phyloP scores from a whole-genome alignment of 1,140 invertebrate genomes.

The Cyphomyrmex costatus region DNA sequence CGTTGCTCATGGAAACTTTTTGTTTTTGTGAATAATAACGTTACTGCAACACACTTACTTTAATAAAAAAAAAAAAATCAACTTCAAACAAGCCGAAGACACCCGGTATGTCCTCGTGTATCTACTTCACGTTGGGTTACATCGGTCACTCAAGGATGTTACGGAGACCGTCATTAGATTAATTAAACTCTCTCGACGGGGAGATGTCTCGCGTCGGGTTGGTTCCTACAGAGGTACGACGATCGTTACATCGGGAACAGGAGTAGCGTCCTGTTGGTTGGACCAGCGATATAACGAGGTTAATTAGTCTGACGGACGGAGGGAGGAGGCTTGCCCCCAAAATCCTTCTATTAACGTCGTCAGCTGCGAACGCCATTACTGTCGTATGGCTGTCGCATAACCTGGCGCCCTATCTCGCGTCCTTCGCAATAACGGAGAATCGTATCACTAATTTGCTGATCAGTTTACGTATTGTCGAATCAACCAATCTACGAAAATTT shows the following conservation, averaged over 20 bases:
- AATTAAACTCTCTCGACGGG: constrained; percentile 52
- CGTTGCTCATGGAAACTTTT: neutral
- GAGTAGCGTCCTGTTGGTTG: constrained; percentile 36
- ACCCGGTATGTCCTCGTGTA: neutral
- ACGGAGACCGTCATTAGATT: constrained; percentile 61
- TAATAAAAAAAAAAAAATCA: neutral
- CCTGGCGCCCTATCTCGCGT: constrained; percentile 18
- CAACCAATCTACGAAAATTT: neutral
- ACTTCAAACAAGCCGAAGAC: too few species aligned
- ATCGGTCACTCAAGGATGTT: constrained; percentile 59
- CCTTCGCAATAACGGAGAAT: constrained; percentile 13
- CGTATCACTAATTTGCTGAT: constrained; percentile 57
- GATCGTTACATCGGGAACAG: constrained; percentile 61
- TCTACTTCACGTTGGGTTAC: constrained; percentile 24
- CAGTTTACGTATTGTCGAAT: constrained; percentile 53
- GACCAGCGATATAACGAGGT: constrained; percentile 66
- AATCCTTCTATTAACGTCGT: constrained; percentile 73
- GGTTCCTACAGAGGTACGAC: constrained; percentile 22
- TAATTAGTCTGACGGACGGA: constrained; percentile 60
- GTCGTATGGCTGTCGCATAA: constrained; percentile 17
- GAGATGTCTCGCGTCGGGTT: constrained; percentile 35
- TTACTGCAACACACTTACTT: neutral
- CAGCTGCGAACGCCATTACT: constrained; percentile 63
- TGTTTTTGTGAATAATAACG: neutral
- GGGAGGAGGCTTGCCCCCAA: constrained; percentile 29